phyloP scores from a whole-genome alignment of 2,113 vertebrate species.

The Notothenia coriiceps region DNA sequence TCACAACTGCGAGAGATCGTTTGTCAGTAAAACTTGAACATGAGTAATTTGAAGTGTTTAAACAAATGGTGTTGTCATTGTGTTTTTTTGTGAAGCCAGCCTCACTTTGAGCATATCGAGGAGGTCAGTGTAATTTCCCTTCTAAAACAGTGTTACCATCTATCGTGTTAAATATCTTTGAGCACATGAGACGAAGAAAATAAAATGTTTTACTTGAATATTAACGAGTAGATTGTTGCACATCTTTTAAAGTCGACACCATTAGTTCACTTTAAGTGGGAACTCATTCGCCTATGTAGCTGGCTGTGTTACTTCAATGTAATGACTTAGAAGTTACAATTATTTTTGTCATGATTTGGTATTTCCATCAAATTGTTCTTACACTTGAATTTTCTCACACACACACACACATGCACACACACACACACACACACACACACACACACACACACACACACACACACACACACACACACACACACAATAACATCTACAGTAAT shows the following conservation, averaged over 20 bases:
- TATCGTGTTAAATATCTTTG: not conserved
- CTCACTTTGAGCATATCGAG: slow-evolving; percentile 9
- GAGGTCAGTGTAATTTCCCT: slow-evolving; percentile 8
- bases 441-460: no score
- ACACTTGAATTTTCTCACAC: no score
- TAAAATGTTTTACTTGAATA: not conserved
- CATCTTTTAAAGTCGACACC: not conserved
- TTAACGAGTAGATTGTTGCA: not conserved
- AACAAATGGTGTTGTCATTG: not conserved
- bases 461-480: no score
- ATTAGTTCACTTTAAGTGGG: slow-evolving; percentile 13
- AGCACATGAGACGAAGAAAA: no score
- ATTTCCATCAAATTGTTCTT: slow-evolving; percentile 29
- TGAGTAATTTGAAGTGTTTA: slow-evolving; percentile 7
- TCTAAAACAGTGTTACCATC: not conserved
- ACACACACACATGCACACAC: no score
- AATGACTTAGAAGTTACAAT: slow-evolving; percentile 14
- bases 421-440: no score
- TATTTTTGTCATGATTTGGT: slow-evolving; percentile 8
- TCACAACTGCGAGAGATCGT: not conserved
- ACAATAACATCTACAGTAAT: slow-evolving; percentile 15
- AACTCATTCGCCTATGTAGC: not conserved
- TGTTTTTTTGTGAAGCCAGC: not conserved
- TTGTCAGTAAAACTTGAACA: not conserved
- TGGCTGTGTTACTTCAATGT: slow-evolving; percentile 14